A percentile compares a stretch with the other conserved stretches of the same genome.
These are phyloP conservation scores for Ranitomeya imitator DNA, from an alignment of 2,113 vertebrate genomes.

Conservation along the genomic window DNA sequence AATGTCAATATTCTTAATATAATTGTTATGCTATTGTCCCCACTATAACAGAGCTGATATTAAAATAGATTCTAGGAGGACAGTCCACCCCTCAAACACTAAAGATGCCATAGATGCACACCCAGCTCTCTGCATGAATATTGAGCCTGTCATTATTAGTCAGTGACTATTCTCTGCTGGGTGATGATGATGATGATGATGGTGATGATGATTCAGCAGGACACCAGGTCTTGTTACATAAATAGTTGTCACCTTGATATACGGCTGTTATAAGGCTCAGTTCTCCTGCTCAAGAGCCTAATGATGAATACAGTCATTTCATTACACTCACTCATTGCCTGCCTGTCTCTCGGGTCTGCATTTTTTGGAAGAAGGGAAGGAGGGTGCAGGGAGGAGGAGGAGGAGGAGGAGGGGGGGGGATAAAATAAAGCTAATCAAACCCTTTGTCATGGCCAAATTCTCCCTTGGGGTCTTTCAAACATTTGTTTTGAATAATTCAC, in stretches of 20 bases:
- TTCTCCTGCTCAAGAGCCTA: slow-evolving; percentile 63
- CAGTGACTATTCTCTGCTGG: neutral
- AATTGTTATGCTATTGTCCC: neutral
- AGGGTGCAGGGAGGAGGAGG: neutral
- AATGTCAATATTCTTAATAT: too few species aligned
- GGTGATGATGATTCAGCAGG: slow-evolving; percentile 3
- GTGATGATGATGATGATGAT: neutral
- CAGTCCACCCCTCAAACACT: neutral
- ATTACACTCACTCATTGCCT: slow-evolving; percentile 69
- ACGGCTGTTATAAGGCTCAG: slow-evolving; percentile 61
- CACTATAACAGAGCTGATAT: neutral
- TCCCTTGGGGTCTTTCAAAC: slow-evolving; percentile 68
- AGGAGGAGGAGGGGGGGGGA: slow-evolving; percentile 24
- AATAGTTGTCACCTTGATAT: slow-evolving; percentile 15
- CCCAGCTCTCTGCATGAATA: neutral
- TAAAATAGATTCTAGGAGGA: neutral
- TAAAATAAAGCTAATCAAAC: slow-evolving; percentile 67
- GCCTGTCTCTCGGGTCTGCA: slow-evolving; percentile 65
- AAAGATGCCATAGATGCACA: neutral
- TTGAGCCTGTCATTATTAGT: neutral
- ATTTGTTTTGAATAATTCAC: slow-evolving; percentile 71
- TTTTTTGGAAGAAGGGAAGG: slow-evolving; percentile 52
- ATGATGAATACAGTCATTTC: slow-evolving; percentile 65
- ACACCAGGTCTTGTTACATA: slow-evolving; percentile 12
- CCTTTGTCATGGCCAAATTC: slow-evolving; percentile 68